Conservation (phyloP, 2,888 invertebrate species). For the Cerastis rubricosa region DNA sequence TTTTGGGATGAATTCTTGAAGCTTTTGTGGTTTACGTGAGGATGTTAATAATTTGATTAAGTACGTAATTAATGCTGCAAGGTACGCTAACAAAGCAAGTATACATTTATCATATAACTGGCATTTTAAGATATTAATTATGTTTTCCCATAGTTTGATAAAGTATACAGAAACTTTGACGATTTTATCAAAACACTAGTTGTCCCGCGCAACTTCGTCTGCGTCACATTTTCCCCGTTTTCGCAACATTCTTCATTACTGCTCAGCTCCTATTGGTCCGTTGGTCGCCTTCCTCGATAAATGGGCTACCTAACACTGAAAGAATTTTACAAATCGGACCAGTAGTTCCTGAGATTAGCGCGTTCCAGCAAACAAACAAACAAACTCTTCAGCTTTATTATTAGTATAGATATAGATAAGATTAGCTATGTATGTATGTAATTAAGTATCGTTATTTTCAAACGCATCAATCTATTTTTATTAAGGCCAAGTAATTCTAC, state of each 20-base stretch:
- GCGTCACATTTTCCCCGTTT: too few relatives aligned
- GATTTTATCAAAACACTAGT: conserved; percentile 7
- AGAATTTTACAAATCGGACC: too few relatives aligned
- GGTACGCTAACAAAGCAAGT: background rate
- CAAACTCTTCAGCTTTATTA: too few relatives aligned
- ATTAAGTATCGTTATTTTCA: background rate
- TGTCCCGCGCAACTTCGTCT: too few relatives aligned
- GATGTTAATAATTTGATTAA: background rate
- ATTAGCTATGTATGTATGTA: background rate
- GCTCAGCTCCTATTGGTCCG: too few relatives aligned
- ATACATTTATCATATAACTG: background rate
- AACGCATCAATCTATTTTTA: background rate
- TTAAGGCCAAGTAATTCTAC: conserved; percentile 24
- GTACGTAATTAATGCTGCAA: background rate
- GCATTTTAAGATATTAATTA: background rate
- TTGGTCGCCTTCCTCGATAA: too few relatives aligned
- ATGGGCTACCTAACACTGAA: too few relatives aligned
- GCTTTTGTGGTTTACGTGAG: background rate
- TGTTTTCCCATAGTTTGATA: background rate
- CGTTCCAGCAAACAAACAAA: too few relatives aligned
- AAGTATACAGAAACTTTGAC: conserved; percentile 4
- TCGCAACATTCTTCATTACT: too few relatives aligned
- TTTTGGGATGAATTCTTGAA: conserved; percentile 18
- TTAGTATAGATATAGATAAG: too few relatives aligned
- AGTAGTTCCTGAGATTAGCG: too few relatives aligned